Percentiles rank a stretch among this genome's conserved stretches.
Conservation (phyloP, 2,888 invertebrate genomes). For the Odontocolon sp. region DNA sequence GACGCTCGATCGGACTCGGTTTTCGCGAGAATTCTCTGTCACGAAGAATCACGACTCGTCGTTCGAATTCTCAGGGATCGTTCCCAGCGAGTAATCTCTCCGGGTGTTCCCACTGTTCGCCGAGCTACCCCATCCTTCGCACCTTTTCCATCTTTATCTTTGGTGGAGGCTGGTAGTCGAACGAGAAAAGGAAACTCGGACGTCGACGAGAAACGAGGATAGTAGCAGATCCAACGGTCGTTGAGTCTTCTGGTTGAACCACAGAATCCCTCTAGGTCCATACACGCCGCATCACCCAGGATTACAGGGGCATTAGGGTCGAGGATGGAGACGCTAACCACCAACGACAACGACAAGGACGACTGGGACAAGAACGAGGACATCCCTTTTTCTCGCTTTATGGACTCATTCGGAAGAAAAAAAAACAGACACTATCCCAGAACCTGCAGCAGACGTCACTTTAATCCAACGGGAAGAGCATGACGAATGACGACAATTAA, state of each 20-base stretch:
- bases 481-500: slow-evolving; percentile 41
- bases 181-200: slow-evolving; percentile 5
- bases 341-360: slow-evolving; percentile 34
- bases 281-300: slow-evolving; percentile 40
- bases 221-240: slow-evolving; percentile 24
- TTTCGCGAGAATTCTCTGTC: slow-evolving; percentile 39
- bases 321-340: slow-evolving; percentile 43
- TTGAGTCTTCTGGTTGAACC: slow-evolving; percentile 26
- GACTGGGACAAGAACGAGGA: slow-evolving; percentile 23
- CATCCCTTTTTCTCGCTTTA: slow-evolving; percentile 27
- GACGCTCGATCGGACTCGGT: slow-evolving; percentile 3
- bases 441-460: slow-evolving; percentile 3
- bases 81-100: slow-evolving; percentile 28
- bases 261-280: slow-evolving; percentile 25
- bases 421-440: background rate
- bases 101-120: background rate
- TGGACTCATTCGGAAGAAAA: slow-evolving; percentile 4
- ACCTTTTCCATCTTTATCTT: slow-evolving; percentile 40
- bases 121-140: slow-evolving; percentile 31
- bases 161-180: background rate
- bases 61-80: slow-evolving; percentile 44
- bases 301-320: slow-evolving; percentile 59
- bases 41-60: slow-evolving; percentile 49
- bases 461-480: slow-evolving; percentile 32
- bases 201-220: background rate